phyloP scores from a whole-genome alignment of 2,113 vertebrate genomes.

The Cariama cristata region DNA sequence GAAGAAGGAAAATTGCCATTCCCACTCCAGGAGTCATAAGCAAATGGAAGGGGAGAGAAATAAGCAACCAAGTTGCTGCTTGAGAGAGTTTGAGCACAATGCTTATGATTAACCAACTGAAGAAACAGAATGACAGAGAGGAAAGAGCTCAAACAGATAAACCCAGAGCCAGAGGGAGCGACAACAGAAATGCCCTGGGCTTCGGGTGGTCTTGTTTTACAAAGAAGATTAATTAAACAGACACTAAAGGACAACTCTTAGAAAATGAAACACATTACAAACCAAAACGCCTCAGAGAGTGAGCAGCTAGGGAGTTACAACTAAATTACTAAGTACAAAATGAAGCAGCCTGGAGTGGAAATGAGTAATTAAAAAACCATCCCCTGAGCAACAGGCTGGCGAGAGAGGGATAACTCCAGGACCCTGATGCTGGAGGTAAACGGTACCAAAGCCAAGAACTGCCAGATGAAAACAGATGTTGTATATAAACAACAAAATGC shows the following conservation, averaged over 20 bases:
- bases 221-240: conserved; percentile 55
- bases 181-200: not conserved
- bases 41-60: not conserved
- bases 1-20: not conserved
- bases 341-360: conserved; percentile 67
- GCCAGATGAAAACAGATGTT: conserved; percentile 18
- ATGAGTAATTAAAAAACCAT: conserved; percentile 61
- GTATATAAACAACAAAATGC: not conserved
- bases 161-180: not conserved
- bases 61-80: not conserved
- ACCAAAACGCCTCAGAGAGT: not conserved
- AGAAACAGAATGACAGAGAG: conserved; percentile 11
- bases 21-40: not conserved
- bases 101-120: conserved; percentile 35
- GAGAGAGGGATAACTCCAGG: not conserved
- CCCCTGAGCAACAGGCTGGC: not conserved
- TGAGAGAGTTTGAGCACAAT: not conserved
- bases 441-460: not conserved
- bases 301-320: conserved; percentile 30
- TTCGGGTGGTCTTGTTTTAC: conserved; percentile 50
- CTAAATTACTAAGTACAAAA: conserved; percentile 64
- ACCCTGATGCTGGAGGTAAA: conserved; percentile 2
- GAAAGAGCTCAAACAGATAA: not conserved
- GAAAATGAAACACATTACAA: conserved; percentile 45
- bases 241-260: conserved; percentile 22